phyloP scores from a whole-genome alignment of 2,888 invertebrate genomes.

The Deilephila elpenor region DNA sequence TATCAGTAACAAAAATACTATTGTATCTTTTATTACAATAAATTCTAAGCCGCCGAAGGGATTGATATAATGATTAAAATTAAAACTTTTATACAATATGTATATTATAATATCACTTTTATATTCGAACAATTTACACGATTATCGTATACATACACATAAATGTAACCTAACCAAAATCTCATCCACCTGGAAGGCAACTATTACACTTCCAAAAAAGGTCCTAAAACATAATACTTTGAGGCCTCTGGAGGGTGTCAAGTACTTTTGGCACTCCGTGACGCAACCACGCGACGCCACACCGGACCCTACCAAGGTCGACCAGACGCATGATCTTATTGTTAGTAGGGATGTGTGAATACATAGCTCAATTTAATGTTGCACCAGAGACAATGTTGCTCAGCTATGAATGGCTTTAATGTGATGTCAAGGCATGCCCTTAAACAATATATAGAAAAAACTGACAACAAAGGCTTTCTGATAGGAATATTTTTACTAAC shows the following conservation, averaged over 20 bases:
- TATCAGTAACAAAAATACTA: too few species aligned
- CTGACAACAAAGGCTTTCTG: too few species aligned
- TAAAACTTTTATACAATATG: too few species aligned
- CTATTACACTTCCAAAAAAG: not conserved
- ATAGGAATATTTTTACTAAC: too few species aligned
- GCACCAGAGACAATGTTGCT: not conserved
- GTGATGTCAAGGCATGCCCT: conserved; percentile 1
- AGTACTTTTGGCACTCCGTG: conserved; percentile 13
- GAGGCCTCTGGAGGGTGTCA: not conserved
- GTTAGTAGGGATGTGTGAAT: conserved; percentile 2
- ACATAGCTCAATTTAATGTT: not conserved
- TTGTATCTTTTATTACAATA: too few species aligned
- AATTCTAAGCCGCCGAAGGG: too few species aligned
- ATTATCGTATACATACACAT: too few species aligned
- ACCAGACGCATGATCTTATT: not conserved
- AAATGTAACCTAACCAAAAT: too few species aligned
- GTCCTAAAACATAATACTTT: not conserved
- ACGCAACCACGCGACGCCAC: not conserved
- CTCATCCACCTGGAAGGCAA: too few species aligned
- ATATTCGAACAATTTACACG: too few species aligned
- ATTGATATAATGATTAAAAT: too few species aligned
- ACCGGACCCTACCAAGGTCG: conserved; percentile 6
- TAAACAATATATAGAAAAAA: not conserved
- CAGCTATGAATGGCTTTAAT: not conserved
- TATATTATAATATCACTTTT: too few species aligned